Percentiles rank a stretch among this genome's conserved stretches.
These are phyloP conservation scores for Chiroxiphia lanceolata DNA, from an alignment of 2,797 vertebrate genomes.

Conservation along the genomic window DNA sequence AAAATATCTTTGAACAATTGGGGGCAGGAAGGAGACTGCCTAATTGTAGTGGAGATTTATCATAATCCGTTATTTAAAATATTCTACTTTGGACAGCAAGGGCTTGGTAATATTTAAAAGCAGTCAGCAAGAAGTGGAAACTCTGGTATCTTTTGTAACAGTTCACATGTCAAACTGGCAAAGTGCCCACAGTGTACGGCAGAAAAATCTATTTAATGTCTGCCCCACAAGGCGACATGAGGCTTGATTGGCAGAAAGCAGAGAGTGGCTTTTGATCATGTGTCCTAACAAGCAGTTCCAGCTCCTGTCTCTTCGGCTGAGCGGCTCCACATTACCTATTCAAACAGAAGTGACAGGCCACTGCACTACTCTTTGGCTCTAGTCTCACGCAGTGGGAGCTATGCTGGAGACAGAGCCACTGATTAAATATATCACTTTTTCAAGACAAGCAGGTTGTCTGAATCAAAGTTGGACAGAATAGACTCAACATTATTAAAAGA, in stretches of 20 bases:
- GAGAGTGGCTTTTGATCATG: constrained; percentile 96
- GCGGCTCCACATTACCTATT: constrained; percentile 94
- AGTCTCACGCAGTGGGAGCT: constrained; percentile 87
- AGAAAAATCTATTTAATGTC: constrained; percentile 94
- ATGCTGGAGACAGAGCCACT: constrained; percentile 78
- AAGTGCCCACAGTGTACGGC: constrained; percentile 83
- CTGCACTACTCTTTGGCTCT: constrained; percentile 84
- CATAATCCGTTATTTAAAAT: constrained; percentile 72
- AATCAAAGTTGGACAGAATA: constrained; percentile 86
- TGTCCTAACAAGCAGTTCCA: constrained; percentile 98
- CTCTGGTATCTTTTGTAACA: constrained; percentile 84
- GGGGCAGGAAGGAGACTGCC: constrained; percentile 38
- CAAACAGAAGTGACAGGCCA: constrained; percentile 97
- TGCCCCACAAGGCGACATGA: constrained; percentile 91
- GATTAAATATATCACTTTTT: constrained; percentile 89
- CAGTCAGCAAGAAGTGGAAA: constrained; percentile 77
- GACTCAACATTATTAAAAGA: constrained; percentile 86
- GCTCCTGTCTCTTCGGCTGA: constrained; percentile 92
- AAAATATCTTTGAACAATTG: constrained; percentile 50
- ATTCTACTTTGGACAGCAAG: constrained; percentile 73
- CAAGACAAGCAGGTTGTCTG: constrained; percentile 85
- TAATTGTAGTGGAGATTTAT: constrained; percentile 68
- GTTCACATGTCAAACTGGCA: constrained; percentile 93
- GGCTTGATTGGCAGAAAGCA: constrained; percentile 96
- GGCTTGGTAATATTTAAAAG: constrained; percentile 83